Evolutionary conservation across 2,888 invertebrate species (phyloP).

Genomic region (Leptinotarsa peninsularis): DNA sequence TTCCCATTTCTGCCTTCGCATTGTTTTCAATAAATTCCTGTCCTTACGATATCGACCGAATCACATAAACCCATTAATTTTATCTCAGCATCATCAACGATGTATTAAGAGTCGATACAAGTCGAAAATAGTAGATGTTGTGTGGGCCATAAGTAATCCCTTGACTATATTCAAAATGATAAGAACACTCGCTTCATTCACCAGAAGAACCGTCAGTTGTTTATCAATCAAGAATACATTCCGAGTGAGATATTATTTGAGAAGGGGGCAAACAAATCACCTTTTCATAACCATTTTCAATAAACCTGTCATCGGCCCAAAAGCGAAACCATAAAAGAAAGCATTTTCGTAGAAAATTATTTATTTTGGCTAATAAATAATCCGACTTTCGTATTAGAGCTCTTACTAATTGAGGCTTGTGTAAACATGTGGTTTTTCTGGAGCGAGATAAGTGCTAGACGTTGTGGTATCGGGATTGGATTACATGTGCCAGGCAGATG

Average conservation of each 20-base stretch:
- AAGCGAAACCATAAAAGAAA: conserved; percentile 44
- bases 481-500: conserved; percentile 56
- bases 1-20: neutral
- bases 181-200: conserved; percentile 13
- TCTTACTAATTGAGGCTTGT: conserved; percentile 54
- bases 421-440: conserved; percentile 58
- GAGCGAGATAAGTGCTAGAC: conserved; percentile 49
- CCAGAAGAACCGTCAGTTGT: conserved; percentile 21
- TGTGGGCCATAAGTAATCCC: conserved; percentile 8
- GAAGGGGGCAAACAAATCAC: conserved; percentile 34
- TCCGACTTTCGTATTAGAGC: conserved; percentile 44
- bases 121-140: conserved; percentile 5
- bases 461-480: conserved; percentile 41
- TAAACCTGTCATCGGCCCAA: conserved; percentile 50
- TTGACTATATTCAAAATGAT: conserved; percentile 4
- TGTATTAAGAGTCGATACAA: conserved; percentile 13
- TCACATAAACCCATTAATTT: conserved; percentile 14
- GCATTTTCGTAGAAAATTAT: conserved; percentile 49
- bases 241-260: conserved; percentile 22
- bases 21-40: conserved; percentile 12
- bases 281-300: conserved; percentile 40
- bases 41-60: neutral
- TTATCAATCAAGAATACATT: conserved; percentile 28
- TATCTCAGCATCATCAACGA: conserved; percentile 1
- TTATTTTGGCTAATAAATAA: conserved; percentile 55